Evolutionary conservation across 2,113 vertebrate species (phyloP), one percentile per base, ranked within the genome.

Genomic region (Anser brachyrhynchus): DNA sequence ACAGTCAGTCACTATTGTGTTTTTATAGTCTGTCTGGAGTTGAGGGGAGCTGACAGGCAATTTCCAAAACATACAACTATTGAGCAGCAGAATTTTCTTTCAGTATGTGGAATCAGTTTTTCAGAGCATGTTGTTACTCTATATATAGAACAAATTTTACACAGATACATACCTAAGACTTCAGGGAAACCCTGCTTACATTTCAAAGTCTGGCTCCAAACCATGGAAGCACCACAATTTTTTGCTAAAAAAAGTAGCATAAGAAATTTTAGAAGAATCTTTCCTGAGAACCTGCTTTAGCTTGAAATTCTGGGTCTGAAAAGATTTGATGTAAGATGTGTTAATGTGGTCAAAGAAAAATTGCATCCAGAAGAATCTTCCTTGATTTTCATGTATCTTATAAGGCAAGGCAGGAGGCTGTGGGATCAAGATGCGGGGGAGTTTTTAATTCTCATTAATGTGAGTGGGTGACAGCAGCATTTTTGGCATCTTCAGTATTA

Each of bases 401-500:
- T 83, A 87, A 90, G 41, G 37, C 41, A 55, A 91, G 39, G 41
- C 74, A 84, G 64, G 51, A 91, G 64, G 18, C 66, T 92, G 77
- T 49, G 31, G 29, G 62, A 93, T 80, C 44, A 73, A 70, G 78
- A 77, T 73, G 28, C 64, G 10, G 4, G 25, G 58, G 62, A 64
- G 17, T 55, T 83, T 65, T 93, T 88, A 70, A 71, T 91, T 94
- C 31, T 90, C 3, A 25, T 91, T 95, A 59, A n/a, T 94, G 55
- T 74, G 90, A 88, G 95, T 93, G 90, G 78, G 94, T 88, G 93
- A 73, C 37, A 71, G 78, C 55, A 90, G 55, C 55, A 28, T 87
- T 95, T 94, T 83, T 96, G 78, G 59, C 90, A 91, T 49, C 72
- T 79, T 90, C 78, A 55, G 78, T 94, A 91, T 95, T 94, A 94